Evolutionary conservation across 2,113 vertebrate genomes (phyloP), one percentile per base, ranked within the genome.

Genomic region (Oncorhynchus kisutch): DNA sequence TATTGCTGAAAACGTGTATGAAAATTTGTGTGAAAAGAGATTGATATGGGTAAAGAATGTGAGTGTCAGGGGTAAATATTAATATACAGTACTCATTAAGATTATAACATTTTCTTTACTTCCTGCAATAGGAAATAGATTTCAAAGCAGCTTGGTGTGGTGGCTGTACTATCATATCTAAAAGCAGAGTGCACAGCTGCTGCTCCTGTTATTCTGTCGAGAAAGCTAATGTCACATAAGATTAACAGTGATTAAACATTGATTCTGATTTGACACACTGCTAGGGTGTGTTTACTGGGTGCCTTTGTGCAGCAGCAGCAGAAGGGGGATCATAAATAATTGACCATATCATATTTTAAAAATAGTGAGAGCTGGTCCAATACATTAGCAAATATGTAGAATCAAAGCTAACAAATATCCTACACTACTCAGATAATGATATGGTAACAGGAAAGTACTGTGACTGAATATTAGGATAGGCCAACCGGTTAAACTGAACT

Each of bases 241-340:
- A 73, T 73, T 73, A 73, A 18, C 59, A 29, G 59, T 73, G 71
- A 73, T 73, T 73, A 73, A 73, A 67, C 65, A 14, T 16, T 31
- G 27, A 31, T 67, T 67, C 27, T 31, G 25, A 67, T 67, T 67
- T 16, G 65, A 31, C 65, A 67, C 65, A 18, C 27, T 67, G 64
- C 9, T 66, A 27, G 65, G 65, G 65, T 18, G 65, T 5, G 27
- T 27, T 67, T 18, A 29, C 14, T 25, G 27, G 65, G 2, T 29
- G 65, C 25, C 5, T 67, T 67, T 67, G 5, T 20, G 18, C 27
- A 29, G 29, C 9, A 59, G 25, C 65, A 29, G 65, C 27, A 31
- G 2, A 29, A 39, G 48, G 69, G 69, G 27, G 9, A 8, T 73
- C 25, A 73, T 62, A 59, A n/a, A 73, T 62, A 31, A 73, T 62